Evolutionary conservation across 2,888 invertebrate species (phyloP), one percentile per base, ranked within the genome.

Genomic region (Macropis europaea): DNA sequence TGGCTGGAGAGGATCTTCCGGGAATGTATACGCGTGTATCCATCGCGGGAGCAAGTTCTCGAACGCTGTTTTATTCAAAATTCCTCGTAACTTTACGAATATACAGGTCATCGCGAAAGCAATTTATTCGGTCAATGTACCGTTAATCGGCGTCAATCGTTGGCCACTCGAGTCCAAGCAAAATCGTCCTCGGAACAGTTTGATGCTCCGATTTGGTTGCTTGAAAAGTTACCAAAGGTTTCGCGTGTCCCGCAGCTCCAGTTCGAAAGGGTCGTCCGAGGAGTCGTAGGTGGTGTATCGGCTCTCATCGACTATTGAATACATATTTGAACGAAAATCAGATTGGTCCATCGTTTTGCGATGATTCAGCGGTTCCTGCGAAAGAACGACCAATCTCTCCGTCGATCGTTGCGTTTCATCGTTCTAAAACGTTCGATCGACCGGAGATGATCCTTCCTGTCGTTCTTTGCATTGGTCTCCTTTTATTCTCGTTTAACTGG

Each of bases 41-140:
- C n/a, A n/a, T n/a, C n/a, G n/a, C 42, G 5, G 22, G 24, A n/a
- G 11, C 19, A 6, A 19, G 15, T 42, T 30, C 15, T 17, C 36
- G 19, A 32, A n/a, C 26, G 30, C 5, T 28, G 17, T 15, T 30
- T 11, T 13, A 11, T 7, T 19, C 15, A 2, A 40, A 40, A 40
- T 30, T 60, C 22, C 6, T 38, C 9, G 6, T n/a, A 11, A 19
- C 22, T 11, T 30, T 28, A 38, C 4, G 17, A 19, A 30, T 7
- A 32, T 3, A 11, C 13, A 3, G 28, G 28, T 42, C 40, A 47
- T 66, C 63, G 47, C 7, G 54, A 45, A 70, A 26, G 28, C 28
- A 48, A 64, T 62, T 78, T 67, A 68, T 69, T 74, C 78, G 70
- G 59, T 67, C 79, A 60, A 59, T 52, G 63, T 77, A 78, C 80